phyloP scores from a whole-genome alignment of 2,797 vertebrate species.

The Pseudochromis fuscus region DNA sequence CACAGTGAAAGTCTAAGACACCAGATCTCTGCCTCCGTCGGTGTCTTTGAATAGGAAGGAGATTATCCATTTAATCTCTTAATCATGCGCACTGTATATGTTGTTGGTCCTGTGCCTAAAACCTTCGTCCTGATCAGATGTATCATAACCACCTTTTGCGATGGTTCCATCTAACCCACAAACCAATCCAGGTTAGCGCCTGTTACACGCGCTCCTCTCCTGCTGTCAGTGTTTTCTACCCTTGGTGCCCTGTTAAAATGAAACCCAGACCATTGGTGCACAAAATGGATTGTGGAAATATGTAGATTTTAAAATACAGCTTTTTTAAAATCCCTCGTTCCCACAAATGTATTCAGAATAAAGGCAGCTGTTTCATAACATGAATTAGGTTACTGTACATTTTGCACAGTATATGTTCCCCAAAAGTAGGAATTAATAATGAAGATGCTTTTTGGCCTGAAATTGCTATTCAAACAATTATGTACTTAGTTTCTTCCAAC shows the following conservation, averaged over 20 bases:
- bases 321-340: constrained; percentile 75
- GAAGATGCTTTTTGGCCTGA: constrained; percentile 89
- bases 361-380: constrained; percentile 73
- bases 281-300: constrained; percentile 76
- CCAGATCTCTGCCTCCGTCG: constrained; percentile 73
- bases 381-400: constrained; percentile 80
- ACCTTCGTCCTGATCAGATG: constrained; percentile 68
- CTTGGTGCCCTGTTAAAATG: constrained; percentile 74
- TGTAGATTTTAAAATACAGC: constrained; percentile 74
- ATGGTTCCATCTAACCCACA: constrained; percentile 61
- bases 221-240: constrained; percentile 60
- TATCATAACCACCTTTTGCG: constrained; percentile 63
- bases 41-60: constrained; percentile 68
- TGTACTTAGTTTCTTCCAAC: constrained; percentile 91
- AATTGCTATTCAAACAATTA: constrained; percentile 91
- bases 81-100: constrained; percentile 71
- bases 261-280: constrained; percentile 68
- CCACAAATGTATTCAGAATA: constrained; percentile 79
- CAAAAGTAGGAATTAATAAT: constrained; percentile 89
- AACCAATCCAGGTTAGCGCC: constrained; percentile 56
- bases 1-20: constrained; percentile 57
- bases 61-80: constrained; percentile 82
- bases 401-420: constrained; percentile 82
- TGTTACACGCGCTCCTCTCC: constrained; percentile 55
- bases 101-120: constrained; percentile 71